phyloP scores from a whole-genome alignment of 1,140 invertebrate genomes.

The Samia ricini region DNA sequence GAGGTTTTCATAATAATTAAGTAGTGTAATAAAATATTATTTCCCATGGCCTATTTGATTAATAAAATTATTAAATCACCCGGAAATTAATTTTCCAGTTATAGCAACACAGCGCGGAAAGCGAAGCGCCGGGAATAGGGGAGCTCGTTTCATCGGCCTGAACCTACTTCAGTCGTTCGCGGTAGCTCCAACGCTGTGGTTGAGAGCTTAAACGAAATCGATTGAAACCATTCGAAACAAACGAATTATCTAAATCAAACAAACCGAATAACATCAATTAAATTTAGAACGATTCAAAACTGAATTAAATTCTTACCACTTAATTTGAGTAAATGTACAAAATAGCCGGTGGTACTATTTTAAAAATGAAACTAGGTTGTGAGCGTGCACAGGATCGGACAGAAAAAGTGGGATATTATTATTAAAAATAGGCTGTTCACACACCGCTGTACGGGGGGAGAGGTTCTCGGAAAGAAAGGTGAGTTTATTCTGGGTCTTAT shows the following conservation, averaged over 20 bases:
- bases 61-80: neutral
- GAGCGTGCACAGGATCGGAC: slow-evolving; percentile 23
- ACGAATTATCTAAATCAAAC: slow-evolving; percentile 23
- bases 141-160: slow-evolving; percentile 25
- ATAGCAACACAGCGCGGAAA: slow-evolving; percentile 34
- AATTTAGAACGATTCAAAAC: slow-evolving; percentile 17
- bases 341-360: slow-evolving; percentile 11
- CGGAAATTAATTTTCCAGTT: slow-evolving; percentile 21
- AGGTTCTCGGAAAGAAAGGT: slow-evolving; percentile 20
- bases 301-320: neutral
- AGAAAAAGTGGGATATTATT: slow-evolving; percentile 30
- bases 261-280: slow-evolving; percentile 6
- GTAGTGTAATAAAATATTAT: no score
- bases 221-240: slow-evolving; percentile 14
- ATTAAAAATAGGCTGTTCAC: slow-evolving; percentile 31
- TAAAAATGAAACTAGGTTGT: slow-evolving; percentile 30
- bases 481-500: slow-evolving; percentile 20
- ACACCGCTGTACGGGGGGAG: slow-evolving; percentile 17
- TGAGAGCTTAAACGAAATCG: slow-evolving; percentile 10
- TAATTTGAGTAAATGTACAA: neutral
- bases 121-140: slow-evolving; percentile 37
- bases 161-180: slow-evolving; percentile 38
- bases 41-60: neutral
- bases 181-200: slow-evolving; percentile 24
- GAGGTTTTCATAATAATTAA: no score